These are phyloP conservation scores for Sebastes hubbsi DNA, from an alignment of 2,797 vertebrate genomes.

Conservation along the genomic window DNA sequence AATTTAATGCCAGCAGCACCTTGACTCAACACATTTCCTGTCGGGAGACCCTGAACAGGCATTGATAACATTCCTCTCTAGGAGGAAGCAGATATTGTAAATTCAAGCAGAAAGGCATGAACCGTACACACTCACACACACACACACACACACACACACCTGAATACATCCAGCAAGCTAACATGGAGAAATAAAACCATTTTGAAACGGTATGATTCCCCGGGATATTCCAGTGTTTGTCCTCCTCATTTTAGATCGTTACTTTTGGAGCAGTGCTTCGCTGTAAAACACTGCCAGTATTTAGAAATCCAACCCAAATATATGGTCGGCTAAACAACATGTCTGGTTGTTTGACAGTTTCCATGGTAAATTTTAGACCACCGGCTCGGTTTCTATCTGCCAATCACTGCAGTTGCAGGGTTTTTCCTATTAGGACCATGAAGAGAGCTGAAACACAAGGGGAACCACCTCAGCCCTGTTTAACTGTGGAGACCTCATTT, in stretches of 20 bases:
- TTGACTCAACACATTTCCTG: constrained; percentile 13
- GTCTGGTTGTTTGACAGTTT: constrained; percentile 65
- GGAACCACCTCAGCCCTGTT: background rate
- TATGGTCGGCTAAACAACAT: constrained; percentile 44
- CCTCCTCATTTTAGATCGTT: constrained; percentile 32
- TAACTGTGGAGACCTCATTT: background rate
- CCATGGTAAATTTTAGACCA: constrained; percentile 46
- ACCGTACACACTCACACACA: background rate
- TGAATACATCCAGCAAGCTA: background rate
- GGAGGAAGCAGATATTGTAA: background rate
- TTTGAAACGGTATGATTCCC: constrained; percentile 11
- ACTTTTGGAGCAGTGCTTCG: constrained; percentile 17
- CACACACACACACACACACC: constrained; percentile 3
- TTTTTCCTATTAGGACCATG: constrained; percentile 51
- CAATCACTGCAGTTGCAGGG: constrained; percentile 34
- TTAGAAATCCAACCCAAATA: constrained; percentile 56
- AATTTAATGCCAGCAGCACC: background rate
- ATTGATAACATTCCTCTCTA: background rate
- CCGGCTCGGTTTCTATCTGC: constrained; percentile 47
- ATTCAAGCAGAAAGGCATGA: background rate
- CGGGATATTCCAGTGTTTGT: constrained; percentile 32
- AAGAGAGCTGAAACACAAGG: constrained; percentile 21
- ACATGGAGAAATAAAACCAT: constrained; percentile 13
- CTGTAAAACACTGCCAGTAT: constrained; percentile 28
- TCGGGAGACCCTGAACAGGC: background rate